Evolutionary conservation across 2,888 invertebrate genomes (phyloP), one percentile per base, ranked within the genome.

Genomic region (Gibbula magus): DNA sequence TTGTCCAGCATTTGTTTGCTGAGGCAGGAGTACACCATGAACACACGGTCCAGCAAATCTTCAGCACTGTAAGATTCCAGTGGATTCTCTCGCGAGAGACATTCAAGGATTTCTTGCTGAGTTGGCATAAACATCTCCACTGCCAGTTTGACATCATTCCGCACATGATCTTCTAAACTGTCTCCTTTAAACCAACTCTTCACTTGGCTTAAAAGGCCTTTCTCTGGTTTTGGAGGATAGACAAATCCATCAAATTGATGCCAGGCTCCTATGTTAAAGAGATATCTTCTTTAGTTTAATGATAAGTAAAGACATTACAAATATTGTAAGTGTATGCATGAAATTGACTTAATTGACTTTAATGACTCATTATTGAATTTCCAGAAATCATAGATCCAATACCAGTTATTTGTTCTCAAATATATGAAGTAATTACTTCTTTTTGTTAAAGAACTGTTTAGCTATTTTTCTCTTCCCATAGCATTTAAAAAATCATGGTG

Each of bases 221-320:
- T 70, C 22, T 74, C 56, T 22, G 61, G 20, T 56, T 56, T 18
- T 20, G 56, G 74, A 35, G 35, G 4, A 25, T 79, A 79, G 1
- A 56, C 51, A 29, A 56, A 74, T 20, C 79, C 79, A 79, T 79
- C 79, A 79, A 35, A 79, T 51, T 74, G 54, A 20, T 79, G 75
- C 79, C 79, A 79, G 4, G 7, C 7, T 1, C 75, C 79, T 79
- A 35, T 35, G 8, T 35, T 5, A 35, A 35, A 35, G 3, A 35
- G 3, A 35, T 5, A 35, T 3, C n/a, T n/a, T n/a, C n/a, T n/a
- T n/a, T n/a, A n/a, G 8, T 35, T 35, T 35, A 35, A 35, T 5
- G 8, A 35, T 35, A 35, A 35, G 35, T 8, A 8, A 35, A 8
- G 3, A 35, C 35, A 35, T 3, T 35, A n/a, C n/a, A n/a, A n/a